These are phyloP conservation scores for Danio tinwini DNA, from an alignment of 2,797 vertebrate species.

Conservation along the genomic window DNA sequence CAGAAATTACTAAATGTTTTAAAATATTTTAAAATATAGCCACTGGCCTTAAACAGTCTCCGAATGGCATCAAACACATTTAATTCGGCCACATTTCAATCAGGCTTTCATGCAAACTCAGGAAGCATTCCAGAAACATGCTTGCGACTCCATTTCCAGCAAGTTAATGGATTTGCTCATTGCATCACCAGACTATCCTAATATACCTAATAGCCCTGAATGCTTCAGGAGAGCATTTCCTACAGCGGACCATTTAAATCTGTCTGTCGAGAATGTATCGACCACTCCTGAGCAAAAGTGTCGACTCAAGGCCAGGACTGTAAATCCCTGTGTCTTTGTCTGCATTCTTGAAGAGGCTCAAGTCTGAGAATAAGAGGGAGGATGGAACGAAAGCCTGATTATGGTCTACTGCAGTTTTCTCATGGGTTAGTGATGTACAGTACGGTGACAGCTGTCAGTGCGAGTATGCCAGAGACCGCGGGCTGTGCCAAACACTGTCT, in stretches of 20 bases:
- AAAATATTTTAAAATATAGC: background rate
- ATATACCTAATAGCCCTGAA: slow-evolving; percentile 39
- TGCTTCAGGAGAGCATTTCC: slow-evolving; percentile 31
- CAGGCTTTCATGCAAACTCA: slow-evolving; percentile 34
- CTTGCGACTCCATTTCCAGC: slow-evolving; percentile 21
- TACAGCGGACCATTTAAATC: slow-evolving; percentile 38
- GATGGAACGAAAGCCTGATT: slow-evolving; percentile 19
- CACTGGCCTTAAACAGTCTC: background rate
- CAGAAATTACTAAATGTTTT: too few relatives aligned
- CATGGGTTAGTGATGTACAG: slow-evolving; percentile 63
- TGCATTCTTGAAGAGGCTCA: slow-evolving; percentile 29
- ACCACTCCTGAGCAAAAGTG: slow-evolving; percentile 23
- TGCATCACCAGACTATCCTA: slow-evolving; percentile 30
- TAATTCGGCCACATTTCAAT: slow-evolving; percentile 18
- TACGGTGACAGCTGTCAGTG: slow-evolving; percentile 75
- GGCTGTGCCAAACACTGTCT: slow-evolving; percentile 57
- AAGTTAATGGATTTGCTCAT: slow-evolving; percentile 31
- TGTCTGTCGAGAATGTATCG: slow-evolving; percentile 43
- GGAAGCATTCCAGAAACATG: slow-evolving; percentile 29
- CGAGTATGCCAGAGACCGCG: slow-evolving; percentile 54
- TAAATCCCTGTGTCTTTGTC: slow-evolving; percentile 44
- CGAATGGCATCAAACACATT: background rate
- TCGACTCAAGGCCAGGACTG: slow-evolving; percentile 26
- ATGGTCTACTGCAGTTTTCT: slow-evolving; percentile 43
- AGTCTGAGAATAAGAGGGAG: background rate